Base-by-base conservation (phyloP, 2,888 invertebrate species). In the Coenonympha arcania region DNA sequence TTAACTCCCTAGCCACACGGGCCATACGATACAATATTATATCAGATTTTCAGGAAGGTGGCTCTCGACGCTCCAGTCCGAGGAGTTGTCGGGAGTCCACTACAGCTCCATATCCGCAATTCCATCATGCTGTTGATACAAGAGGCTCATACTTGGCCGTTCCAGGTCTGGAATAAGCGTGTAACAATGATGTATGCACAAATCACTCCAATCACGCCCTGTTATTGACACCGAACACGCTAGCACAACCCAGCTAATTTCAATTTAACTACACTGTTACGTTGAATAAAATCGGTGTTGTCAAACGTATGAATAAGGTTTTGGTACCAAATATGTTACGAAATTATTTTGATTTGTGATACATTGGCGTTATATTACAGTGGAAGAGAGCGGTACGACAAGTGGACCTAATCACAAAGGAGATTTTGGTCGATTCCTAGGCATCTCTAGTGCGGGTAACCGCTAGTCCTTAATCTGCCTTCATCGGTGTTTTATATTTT, bases 341-440 rank as follows among this genome's bases (percentile, higher is more conserved):
- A 51, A 52, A 43, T 48, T 24, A 1, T 24, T 37, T 53, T 56
- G 39, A 47, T 34, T 55, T 62, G 54, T 61, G 55, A 61, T 71
- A 69, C 62, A 71, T 73, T 75, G 65, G 66, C 68, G 59, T 79
- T 71, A 60, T 73, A 71, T 87, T 87, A 61, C 88, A 88, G 88
- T 88, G 78, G 88, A 88, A 57, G 88, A 88, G 69, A 74, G 77
- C 73, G 71, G 83, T 69, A 64, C 80, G 52, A 63, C 80, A 66
- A 77, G 78, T 67, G 83, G 79, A 69, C 75, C 77, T 68, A 78
- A 76, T 65, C 73, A 79, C 70, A 86, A 81, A 76, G 80, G 82
- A 69, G 87, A 87, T 68, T 84, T 84, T 74, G 89, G 88, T 85
- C 90, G 90, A 83, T 91, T 90, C 86, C 90, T 91, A 87, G 88